phyloP scores from a whole-genome alignment of 1,140 invertebrate genomes.

The Drosophila sucinea region DNA sequence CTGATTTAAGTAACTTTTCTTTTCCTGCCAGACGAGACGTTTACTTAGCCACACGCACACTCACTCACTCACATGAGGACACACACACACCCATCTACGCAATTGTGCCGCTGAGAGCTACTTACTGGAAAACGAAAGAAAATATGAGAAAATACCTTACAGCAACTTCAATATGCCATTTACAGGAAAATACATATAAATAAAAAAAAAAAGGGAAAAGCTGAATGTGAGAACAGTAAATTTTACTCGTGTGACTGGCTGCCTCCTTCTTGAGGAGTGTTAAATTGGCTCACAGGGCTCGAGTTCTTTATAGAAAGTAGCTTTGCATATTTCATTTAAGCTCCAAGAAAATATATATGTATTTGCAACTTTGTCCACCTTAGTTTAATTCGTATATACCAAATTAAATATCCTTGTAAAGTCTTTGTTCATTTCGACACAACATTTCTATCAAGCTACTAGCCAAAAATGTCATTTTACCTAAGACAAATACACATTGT shows the following conservation, averaged over 20 bases:
- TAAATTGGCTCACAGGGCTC: not conserved
- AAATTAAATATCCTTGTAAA: not conserved
- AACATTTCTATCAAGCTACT: not conserved
- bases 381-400: not conserved
- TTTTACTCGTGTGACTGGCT: not conserved
- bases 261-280: too few species aligned
- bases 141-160: constrained; percentile 1
- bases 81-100: not conserved
- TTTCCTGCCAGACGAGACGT: constrained; percentile 8
- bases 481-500: not conserved
- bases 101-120: constrained; percentile 9
- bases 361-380: too few species aligned
- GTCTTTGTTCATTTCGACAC: not conserved
- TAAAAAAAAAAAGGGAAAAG: not conserved
- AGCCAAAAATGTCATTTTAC: not conserved
- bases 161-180: constrained; percentile 13
- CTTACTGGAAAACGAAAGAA: not conserved
- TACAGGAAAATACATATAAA: not conserved
- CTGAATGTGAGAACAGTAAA: not conserved
- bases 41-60: not conserved
- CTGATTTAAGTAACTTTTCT: constrained; percentile 13
- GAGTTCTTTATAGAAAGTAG: not conserved
- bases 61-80: not conserved
- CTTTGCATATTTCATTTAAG: not conserved
- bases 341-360: not conserved